phyloP scores from a whole-genome alignment of 2,888 invertebrate genomes.

The Erannis defoliaria region DNA sequence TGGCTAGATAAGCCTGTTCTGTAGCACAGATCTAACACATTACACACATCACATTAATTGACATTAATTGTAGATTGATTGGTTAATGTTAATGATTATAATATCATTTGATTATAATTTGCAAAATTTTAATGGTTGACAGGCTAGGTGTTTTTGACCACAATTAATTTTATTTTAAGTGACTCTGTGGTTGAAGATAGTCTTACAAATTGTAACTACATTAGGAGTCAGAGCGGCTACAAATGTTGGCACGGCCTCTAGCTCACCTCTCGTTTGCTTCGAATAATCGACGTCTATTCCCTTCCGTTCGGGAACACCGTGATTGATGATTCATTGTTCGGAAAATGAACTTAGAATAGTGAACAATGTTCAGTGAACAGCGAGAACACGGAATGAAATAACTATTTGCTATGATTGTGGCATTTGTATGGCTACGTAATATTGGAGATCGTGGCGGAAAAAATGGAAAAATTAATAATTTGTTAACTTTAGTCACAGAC shows the following conservation, averaged over 20 bases:
- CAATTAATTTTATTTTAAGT: no score
- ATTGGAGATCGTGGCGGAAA: neutral
- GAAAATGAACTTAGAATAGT: slow-evolving; percentile 16
- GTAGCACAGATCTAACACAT: no score
- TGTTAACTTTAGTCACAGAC: no score
- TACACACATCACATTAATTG: no score
- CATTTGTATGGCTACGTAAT: neutral
- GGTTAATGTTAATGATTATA: no score
- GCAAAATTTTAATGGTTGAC: no score
- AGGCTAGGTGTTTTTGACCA: no score
- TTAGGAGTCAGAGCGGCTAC: neutral
- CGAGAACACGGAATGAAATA: slow-evolving; percentile 1
- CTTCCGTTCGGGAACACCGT: slow-evolving; percentile 20
- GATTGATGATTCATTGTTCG: slow-evolving; percentile 32
- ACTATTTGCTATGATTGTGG: slow-evolving; percentile 7
- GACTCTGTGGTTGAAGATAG: no score
- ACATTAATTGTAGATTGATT: no score
- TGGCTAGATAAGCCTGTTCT: no score
- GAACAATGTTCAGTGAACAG: slow-evolving; percentile 13
- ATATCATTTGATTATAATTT: no score
- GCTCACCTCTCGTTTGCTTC: slow-evolving; percentile 15
- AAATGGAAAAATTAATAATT: neutral
- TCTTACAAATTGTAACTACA: no score
- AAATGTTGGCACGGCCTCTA: neutral
- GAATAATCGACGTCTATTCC: slow-evolving; percentile 29